Percentiles rank a stretch among this genome's conserved stretches.
Conservation (phyloP, 2,797 vertebrate species). For the Anas acuta region DNA sequence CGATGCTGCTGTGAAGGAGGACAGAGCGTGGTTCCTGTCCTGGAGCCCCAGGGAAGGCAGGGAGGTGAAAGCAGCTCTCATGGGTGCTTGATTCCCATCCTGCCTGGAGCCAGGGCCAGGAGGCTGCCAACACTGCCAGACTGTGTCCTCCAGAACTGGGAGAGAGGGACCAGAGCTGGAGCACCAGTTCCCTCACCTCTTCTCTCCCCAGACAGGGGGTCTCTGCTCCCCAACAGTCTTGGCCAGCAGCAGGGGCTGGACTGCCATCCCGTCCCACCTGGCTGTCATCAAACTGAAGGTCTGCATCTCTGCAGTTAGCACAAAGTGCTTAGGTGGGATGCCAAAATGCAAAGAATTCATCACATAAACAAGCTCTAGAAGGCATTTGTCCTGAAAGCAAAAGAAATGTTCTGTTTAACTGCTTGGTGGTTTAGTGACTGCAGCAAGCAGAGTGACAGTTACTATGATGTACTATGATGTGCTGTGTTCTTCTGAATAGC, state of each 20-base stretch:
- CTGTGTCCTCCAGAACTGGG: neutral
- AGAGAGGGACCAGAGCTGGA: neutral
- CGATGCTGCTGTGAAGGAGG: neutral
- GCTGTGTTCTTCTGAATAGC: neutral
- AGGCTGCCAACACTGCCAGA: neutral
- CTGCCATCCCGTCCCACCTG: neutral
- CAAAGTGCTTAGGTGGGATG: neutral
- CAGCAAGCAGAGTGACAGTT: neutral
- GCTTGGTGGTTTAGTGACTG: neutral
- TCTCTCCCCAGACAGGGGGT: neutral
- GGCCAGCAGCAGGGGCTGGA: neutral
- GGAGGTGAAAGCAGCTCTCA: neutral
- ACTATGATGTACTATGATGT: neutral
- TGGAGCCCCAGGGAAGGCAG: neutral
- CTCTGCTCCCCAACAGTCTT: neutral
- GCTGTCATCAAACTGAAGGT: rapidly evolving
- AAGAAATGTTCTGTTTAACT: slow-evolving; percentile 15
- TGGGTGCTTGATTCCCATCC: neutral
- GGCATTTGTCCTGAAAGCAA: neutral
- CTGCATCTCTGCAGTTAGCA: neutral
- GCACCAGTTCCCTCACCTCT: neutral
- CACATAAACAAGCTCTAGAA: neutral
- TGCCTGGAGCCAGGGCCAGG: neutral
- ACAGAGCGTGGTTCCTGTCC: neutral
- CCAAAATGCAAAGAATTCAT: neutral